Conservation (phyloP, 2,888 invertebrate genomes). For the Caradrina kadenii region DNA sequence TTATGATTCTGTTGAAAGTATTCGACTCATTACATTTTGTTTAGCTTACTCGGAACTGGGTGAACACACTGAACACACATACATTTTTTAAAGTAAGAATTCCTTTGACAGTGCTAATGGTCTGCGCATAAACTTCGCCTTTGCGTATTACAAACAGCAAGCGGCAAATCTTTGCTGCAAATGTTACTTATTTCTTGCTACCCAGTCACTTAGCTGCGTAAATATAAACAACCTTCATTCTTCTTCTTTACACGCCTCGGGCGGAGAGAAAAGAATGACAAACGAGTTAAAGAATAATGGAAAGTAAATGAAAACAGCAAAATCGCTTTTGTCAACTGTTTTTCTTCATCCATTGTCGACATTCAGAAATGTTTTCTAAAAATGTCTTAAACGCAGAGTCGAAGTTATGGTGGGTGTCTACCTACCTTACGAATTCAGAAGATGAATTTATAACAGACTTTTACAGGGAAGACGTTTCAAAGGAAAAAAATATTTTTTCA, state of each 20-base stretch:
- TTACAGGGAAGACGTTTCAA: conserved; percentile 62
- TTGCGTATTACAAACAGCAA: conserved; percentile 68
- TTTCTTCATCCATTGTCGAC: conserved; percentile 79
- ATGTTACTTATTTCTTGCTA: conserved; percentile 81
- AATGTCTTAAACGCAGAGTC: conserved; percentile 70
- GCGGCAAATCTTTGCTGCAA: conserved; percentile 74
- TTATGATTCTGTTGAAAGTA: conserved; percentile 22
- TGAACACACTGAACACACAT: conserved; percentile 15
- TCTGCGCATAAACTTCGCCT: conserved; percentile 59
- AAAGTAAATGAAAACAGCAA: conserved; percentile 89
- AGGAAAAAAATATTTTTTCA: conserved; percentile 59
- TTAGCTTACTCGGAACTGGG: conserved; percentile 31
- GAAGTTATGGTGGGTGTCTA: conserved; percentile 68
- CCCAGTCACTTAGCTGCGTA: conserved; percentile 84
- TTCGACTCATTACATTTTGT: conserved; percentile 39
- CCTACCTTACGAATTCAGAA: conserved; percentile 71
- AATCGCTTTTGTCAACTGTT: conserved; percentile 87
- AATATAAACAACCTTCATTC: conserved; percentile 86
- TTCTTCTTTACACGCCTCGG: conserved; percentile 84
- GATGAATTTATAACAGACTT: conserved; percentile 68
- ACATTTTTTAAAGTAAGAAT: conserved; percentile 55
- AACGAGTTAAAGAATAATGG: conserved; percentile 89
- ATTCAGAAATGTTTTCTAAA: conserved; percentile 76
- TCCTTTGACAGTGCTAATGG: conserved; percentile 58
- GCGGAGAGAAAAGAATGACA: conserved; percentile 87